phyloP scores from a whole-genome alignment of 2,888 invertebrate genomes.

The Drosophila limbata region DNA sequence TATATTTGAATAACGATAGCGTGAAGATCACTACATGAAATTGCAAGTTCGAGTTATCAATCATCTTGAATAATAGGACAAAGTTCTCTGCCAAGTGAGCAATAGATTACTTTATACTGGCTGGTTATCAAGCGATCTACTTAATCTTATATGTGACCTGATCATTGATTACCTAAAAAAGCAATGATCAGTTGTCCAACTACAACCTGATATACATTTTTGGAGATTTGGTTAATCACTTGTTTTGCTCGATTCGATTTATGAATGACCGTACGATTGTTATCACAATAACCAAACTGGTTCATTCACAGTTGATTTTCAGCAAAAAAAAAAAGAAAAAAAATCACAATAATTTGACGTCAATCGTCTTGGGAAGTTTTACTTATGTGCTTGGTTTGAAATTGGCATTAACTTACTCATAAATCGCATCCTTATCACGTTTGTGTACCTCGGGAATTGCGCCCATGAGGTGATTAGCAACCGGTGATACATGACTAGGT shows the following conservation, averaged over 20 bases:
- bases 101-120: neutral
- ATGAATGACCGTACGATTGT: conserved; percentile 42
- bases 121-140: neutral
- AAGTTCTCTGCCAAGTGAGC: neutral
- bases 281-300: conserved; percentile 35
- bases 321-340: neutral
- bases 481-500: conserved; percentile 93
- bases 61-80: neutral
- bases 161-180: conserved; percentile 6
- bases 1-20: neutral
- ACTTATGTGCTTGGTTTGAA: neutral
- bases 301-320: conserved; percentile 32
- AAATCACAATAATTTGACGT: conserved; percentile 4
- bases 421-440: conserved; percentile 99
- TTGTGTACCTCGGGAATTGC: conserved; percentile 96
- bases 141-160: neutral
- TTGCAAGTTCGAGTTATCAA: neutral
- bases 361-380: conserved; percentile 4
- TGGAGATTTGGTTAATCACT: conserved; percentile 14
- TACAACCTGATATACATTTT: conserved; percentile 9
- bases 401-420: conserved; percentile 92
- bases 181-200: conserved; percentile 7
- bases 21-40: neutral
- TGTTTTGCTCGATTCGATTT: conserved; percentile 28
- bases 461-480: conserved; percentile 94